These are phyloP conservation scores for Sinocyclocheilus grahami DNA, from an alignment of 2,113 vertebrate species.

Conservation along the genomic window DNA sequence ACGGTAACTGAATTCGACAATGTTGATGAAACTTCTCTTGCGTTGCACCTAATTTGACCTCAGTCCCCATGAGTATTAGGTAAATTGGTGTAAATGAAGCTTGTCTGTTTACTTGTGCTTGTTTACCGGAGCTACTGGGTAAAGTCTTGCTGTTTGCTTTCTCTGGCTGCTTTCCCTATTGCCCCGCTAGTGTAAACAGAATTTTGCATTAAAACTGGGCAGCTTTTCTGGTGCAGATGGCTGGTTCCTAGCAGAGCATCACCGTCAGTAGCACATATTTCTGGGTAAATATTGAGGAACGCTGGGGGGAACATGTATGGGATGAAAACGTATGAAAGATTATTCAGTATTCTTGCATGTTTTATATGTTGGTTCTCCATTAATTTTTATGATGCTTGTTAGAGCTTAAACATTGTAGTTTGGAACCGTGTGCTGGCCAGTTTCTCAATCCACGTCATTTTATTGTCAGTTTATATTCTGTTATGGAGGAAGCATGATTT, in stretches of 20 bases:
- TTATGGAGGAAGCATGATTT: neutral
- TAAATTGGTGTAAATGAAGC: conserved; percentile 43
- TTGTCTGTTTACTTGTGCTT: conserved; percentile 42
- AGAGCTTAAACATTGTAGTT: conserved; percentile 14
- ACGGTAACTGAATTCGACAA: neutral
- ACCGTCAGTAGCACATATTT: neutral
- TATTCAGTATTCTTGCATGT: neutral
- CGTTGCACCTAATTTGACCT: conserved; percentile 25
- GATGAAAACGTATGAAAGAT: neutral
- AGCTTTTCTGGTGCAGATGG: conserved; percentile 9
- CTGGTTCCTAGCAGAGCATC: neutral
- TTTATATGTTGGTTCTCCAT: conserved; percentile 10
- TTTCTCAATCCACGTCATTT: neutral
- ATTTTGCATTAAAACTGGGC: conserved; percentile 36
- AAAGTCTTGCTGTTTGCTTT: conserved; percentile 33
- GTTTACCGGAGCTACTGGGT: conserved; percentile 40
- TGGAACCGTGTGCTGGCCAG: neutral
- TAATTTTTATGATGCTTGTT: conserved; percentile 13
- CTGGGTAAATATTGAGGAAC: neutral
- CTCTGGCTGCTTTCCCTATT: conserved; percentile 23
- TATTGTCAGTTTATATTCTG: neutral
- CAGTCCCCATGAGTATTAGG: conserved; percentile 1
- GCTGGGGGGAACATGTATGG: neutral
- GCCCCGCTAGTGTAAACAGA: conserved; percentile 10
- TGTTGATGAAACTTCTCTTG: conserved; percentile 4